These are phyloP conservation scores for Idaea dimidiata DNA, from an alignment of 2,888 invertebrate genomes.

Conservation along the genomic window DNA sequence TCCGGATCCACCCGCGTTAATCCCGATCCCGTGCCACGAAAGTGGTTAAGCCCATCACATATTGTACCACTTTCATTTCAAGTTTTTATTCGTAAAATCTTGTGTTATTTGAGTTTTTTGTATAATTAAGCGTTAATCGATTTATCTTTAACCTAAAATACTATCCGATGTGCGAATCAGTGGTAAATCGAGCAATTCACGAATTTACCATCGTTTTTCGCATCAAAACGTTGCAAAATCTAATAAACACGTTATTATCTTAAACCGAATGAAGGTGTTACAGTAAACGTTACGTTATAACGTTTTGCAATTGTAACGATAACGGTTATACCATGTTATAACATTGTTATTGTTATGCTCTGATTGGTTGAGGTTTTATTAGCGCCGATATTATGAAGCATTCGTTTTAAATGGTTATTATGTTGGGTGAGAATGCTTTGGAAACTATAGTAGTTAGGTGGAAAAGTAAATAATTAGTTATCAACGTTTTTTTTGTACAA, in stretches of 20 bases:
- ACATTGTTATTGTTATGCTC: constrained; percentile 28
- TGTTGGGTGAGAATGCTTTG: neutral
- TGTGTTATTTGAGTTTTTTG: no score
- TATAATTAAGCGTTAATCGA: no score
- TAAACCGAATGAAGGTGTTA: constrained; percentile 55
- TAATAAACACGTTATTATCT: constrained; percentile 66
- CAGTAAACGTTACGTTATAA: constrained; percentile 58
- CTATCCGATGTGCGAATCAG: neutral
- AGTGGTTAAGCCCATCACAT: no score
- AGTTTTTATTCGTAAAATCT: no score
- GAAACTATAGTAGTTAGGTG: neutral
- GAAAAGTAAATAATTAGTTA: no score
- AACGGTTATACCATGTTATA: constrained; percentile 41
- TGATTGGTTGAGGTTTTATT: constrained; percentile 30
- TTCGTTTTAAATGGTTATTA: constrained; percentile 11
- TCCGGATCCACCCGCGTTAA: no score
- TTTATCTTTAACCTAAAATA: neutral
- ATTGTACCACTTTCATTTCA: no score
- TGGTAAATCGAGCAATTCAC: no score
- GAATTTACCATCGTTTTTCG: constrained; percentile 39
- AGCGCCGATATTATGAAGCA: constrained; percentile 15
- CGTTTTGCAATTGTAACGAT: constrained; percentile 53
- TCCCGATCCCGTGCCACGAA: no score
- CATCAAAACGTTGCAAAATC: constrained; percentile 46
- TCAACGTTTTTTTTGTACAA: no score